phyloP scores from a whole-genome alignment of 2,888 invertebrate species.

The Drosophila mulleri region DNA sequence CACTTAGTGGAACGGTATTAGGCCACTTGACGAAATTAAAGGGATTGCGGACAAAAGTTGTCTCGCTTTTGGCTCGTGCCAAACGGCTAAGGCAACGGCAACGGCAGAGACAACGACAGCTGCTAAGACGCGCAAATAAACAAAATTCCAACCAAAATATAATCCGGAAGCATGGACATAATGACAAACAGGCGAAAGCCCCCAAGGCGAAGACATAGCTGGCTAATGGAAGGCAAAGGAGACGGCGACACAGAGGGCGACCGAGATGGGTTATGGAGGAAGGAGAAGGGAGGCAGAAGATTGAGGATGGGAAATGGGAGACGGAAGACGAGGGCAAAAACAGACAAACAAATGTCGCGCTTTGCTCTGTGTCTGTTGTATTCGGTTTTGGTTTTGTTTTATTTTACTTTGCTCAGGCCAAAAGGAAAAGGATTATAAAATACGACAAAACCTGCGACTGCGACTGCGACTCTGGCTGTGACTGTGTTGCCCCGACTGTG shows the following conservation, averaged over 20 bases:
- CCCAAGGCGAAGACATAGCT: constrained; percentile 21
- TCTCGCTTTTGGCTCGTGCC: constrained; percentile 9
- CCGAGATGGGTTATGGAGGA: background rate
- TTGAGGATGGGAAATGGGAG: too few relatives aligned
- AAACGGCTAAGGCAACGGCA: constrained; percentile 3
- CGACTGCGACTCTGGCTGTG: background rate
- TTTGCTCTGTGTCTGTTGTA: constrained; percentile 39
- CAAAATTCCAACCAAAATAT: constrained; percentile 73
- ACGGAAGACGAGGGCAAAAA: constrained; percentile 31
- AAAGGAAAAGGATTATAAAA: constrained; percentile 81
- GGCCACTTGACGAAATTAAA: constrained; percentile 78
- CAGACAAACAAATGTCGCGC: constrained; percentile 69
- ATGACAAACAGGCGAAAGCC: constrained; percentile 65
- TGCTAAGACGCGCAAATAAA: constrained; percentile 75
- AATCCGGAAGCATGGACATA: constrained; percentile 76
- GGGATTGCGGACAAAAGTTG: constrained; percentile 46
- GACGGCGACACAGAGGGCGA: too few relatives aligned
- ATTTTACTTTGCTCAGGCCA: constrained; percentile 43
- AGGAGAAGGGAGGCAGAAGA: too few relatives aligned
- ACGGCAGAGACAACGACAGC: constrained; percentile 52
- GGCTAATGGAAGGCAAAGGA: constrained; percentile 1
- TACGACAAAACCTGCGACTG: constrained; percentile 55
- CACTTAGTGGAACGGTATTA: constrained; percentile 77
- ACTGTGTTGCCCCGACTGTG: constrained; percentile 29
- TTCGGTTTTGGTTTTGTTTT: constrained; percentile 28